Percentiles rank a stretch among this genome's conserved stretches.
Conservation (phyloP, 2,797 vertebrate genomes). For the Apogon hyalosoma region DNA sequence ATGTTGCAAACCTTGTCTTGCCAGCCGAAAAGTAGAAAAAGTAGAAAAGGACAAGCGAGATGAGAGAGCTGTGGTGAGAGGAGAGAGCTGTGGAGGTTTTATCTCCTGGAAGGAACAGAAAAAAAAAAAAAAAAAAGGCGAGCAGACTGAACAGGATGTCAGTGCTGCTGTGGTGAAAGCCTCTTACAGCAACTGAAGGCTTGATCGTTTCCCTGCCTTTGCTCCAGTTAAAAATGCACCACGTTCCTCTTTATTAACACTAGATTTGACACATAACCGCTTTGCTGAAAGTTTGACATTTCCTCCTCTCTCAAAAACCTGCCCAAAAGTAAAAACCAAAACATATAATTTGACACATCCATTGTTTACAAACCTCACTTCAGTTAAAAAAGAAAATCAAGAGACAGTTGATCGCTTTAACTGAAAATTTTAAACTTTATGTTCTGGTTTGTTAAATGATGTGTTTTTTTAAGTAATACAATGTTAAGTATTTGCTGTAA, state of each 20-base stretch:
- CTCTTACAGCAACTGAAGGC: not conserved
- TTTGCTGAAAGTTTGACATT: not conserved
- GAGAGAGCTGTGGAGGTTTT: conserved; percentile 18
- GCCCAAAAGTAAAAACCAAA: too few relatives aligned
- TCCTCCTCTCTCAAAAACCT: not conserved
- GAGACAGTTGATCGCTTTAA: too few relatives aligned
- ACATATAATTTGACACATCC: too few relatives aligned
- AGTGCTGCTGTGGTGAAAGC: conserved; percentile 17
- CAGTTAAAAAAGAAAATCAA: too few relatives aligned
- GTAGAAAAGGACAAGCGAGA: too few relatives aligned
- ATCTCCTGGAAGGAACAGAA: not conserved
- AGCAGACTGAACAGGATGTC: conserved; percentile 1
- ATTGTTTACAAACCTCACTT: too few relatives aligned
- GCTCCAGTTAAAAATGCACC: not conserved
- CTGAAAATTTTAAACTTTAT: too few relatives aligned
- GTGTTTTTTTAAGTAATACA: too few relatives aligned
- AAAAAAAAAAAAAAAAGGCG: not conserved
- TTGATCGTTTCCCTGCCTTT: not conserved
- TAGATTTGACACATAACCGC: not conserved
- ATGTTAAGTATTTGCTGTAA: too few relatives aligned
- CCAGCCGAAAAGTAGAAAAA: conserved; percentile 36
- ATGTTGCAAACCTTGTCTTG: conserved; percentile 59
- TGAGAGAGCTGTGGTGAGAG: too few relatives aligned
- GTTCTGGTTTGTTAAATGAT: too few relatives aligned
- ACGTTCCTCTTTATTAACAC: not conserved